Evolutionary conservation across 2,888 invertebrate genomes (phyloP), one percentile per base, ranked within the genome.

Genomic region (Mystacides longicornis): DNA sequence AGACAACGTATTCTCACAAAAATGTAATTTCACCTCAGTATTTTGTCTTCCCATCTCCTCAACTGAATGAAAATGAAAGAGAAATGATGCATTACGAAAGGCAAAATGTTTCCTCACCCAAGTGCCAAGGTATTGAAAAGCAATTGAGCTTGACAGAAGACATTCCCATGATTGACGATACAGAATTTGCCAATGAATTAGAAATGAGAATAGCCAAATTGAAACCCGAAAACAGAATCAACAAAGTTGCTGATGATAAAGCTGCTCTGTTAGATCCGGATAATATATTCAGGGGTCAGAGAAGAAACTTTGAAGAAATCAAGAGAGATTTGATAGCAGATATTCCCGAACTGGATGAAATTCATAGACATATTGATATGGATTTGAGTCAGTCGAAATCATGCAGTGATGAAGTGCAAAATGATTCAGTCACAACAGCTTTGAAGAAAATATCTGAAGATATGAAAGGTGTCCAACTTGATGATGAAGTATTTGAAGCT

Each of bases 1-100:
- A 81, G 64, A 83, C 83, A 0, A 70, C 68, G 1, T 81, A 80
- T 62, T 74, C 77, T 7, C 77, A 77, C 62, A 77, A 75, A 69
- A 74, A 73, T 71, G 55, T 79, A 5, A 55, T 79, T 7, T 69
- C 75, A 3, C 77, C 77, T 1, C 77, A 77, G 55, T 76, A 76
- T 65, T 77, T 77, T 51, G 66, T 77, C 42, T 77, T 77, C 58
- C 77, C 77, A 0, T 71, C 74, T 0, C 74, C 75, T 2, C 71
- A 75, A 1, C 71, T 74, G 1, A 33, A 52, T 11, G 66, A 67
- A 48, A 48, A 49, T 42, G 46, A 51, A 53, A 66, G 37, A 23
- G n/a, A n/a, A n/a, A n/a, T n/a, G n/a, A n/a, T n/a, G n/a, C 16
- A 37, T 14, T n/a, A 37, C 14, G 4, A 3, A 4, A 16, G 37